Percentiles rank a stretch among this genome's conserved stretches.
phyloP scores from a whole-genome alignment of 2,888 invertebrate species.

The Steinernema scapterisci region DNA sequence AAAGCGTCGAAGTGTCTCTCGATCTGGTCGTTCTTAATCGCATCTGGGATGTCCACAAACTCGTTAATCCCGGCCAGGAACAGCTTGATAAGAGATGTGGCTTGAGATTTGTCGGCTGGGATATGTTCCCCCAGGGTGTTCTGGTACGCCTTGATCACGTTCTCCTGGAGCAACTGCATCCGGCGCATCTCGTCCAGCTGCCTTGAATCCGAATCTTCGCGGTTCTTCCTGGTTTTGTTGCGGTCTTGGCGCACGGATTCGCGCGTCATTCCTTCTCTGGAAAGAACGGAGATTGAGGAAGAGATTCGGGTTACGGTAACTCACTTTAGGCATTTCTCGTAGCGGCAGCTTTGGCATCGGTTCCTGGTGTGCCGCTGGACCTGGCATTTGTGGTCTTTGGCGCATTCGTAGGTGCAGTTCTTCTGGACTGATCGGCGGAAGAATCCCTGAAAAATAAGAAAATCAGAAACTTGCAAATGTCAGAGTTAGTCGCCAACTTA shows the following conservation, averaged over 20 bases:
- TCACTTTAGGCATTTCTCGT: conserved; percentile 48
- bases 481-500: too few species aligned
- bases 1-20: conserved; percentile 14
- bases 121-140: background rate
- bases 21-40: background rate
- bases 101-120: background rate
- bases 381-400: conserved; percentile 46
- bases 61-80: conserved; percentile 16
- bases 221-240: conserved; percentile 37
- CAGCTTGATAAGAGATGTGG: background rate
- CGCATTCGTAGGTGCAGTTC: conserved; percentile 47
- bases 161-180: conserved; percentile 10
- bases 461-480: too few species aligned
- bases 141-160: conserved; percentile 9
- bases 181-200: conserved; percentile 22
- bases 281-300: too few species aligned
- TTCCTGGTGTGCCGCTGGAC: conserved; percentile 53
- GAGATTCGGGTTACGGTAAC: background rate
- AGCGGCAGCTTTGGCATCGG: conserved; percentile 61
- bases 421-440: conserved; percentile 59
- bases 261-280: conserved; percentile 38
- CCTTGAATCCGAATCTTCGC: background rate
- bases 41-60: conserved; percentile 14
- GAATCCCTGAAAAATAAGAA: conserved; percentile 58
- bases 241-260: conserved; percentile 48